Evolutionary conservation across 2,888 invertebrate genomes (phyloP).

Genomic region (Brenthis daphne): DNA sequence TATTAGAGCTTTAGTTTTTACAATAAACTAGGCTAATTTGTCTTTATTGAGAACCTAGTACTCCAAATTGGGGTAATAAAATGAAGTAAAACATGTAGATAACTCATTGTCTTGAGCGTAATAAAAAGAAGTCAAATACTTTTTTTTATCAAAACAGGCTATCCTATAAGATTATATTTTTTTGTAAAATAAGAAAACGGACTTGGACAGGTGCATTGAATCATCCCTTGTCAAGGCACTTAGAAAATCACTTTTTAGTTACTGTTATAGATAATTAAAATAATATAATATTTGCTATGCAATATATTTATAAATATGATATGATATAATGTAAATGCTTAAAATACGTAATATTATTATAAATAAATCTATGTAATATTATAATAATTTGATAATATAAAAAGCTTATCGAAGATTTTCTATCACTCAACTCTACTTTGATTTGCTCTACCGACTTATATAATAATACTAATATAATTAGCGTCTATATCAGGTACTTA

Average conservation of each 20-base stretch:
- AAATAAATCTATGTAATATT: no score
- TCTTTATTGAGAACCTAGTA: slow-evolving; percentile 14
- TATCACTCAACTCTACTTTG: neutral
- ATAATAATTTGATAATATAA: no score
- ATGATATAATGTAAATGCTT: no score
- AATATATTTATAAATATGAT: no score
- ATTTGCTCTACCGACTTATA: neutral
- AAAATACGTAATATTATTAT: no score
- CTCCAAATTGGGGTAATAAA: slow-evolving; percentile 18
- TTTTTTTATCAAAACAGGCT: slow-evolving; percentile 35
- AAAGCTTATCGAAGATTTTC: neutral
- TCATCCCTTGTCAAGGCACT: slow-evolving; percentile 39
- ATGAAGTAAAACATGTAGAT: slow-evolving; percentile 16
- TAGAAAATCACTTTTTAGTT: slow-evolving; percentile 20
- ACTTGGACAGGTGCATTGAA: slow-evolving; percentile 47
- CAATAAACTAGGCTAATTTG: slow-evolving; percentile 29
- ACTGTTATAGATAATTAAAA: neutral
- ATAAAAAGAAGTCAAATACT: slow-evolving; percentile 8
- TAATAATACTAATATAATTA: slow-evolving; percentile 1
- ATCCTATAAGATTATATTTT: slow-evolving; percentile 42
- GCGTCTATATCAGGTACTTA: neutral
- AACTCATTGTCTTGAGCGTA: slow-evolving; percentile 11
- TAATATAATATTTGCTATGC: no score
- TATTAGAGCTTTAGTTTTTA: slow-evolving; percentile 55
- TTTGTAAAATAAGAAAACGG: slow-evolving; percentile 43